Evolutionary conservation across 1,140 invertebrate genomes (phyloP).

Genomic region (Pseudomyrmex dendroicus): DNA sequence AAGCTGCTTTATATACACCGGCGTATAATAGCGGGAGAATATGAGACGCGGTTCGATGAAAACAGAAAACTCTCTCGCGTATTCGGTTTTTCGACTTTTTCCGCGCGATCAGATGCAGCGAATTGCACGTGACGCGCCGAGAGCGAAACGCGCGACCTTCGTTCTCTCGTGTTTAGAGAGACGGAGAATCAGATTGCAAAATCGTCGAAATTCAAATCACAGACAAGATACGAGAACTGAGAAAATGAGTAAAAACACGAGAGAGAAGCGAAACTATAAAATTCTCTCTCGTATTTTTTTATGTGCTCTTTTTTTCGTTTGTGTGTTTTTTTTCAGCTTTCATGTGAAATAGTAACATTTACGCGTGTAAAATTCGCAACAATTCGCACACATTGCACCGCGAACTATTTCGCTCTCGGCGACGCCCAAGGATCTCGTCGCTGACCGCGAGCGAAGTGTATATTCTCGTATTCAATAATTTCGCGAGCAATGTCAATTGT

Average conservation of each 20-base stretch:
- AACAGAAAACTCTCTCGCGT: not conserved
- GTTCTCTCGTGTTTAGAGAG: not conserved
- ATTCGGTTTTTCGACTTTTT: conserved; percentile 9
- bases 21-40: conserved; percentile 21
- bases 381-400: not conserved
- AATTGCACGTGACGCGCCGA: not conserved
- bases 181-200: not conserved
- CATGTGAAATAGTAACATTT: not conserved
- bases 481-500: conserved; percentile 35
- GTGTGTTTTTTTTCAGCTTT: no score
- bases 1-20: conserved; percentile 26
- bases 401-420: not conserved
- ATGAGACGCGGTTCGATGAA: conserved; percentile 5
- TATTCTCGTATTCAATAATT: conserved; percentile 43
- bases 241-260: not conserved
- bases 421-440: conserved; percentile 11
- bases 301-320: no score
- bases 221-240: not conserved
- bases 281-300: no score
- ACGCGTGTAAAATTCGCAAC: not conserved
- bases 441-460: conserved; percentile 7
- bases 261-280: not conserved
- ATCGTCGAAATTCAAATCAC: conserved; percentile 27
- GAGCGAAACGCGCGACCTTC: not conserved
- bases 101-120: not conserved